phyloP scores from a whole-genome alignment of 2,888 invertebrate genomes.

The Meteorus colon region DNA sequence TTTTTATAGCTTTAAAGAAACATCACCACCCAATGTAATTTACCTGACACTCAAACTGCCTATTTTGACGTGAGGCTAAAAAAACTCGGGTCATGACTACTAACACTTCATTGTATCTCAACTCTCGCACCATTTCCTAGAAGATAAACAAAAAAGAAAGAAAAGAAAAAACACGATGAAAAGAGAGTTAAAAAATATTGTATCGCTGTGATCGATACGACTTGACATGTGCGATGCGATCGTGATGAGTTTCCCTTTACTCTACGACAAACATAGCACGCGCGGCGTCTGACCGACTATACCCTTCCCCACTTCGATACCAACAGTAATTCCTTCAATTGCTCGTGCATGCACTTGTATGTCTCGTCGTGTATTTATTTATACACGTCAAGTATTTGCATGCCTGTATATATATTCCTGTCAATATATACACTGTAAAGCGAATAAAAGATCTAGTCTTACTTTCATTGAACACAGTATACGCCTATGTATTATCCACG shows the following conservation, averaged over 20 bases:
- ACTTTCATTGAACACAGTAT: background rate
- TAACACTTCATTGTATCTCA: no score
- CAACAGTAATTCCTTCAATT: constrained; percentile 15
- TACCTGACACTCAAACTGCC: no score
- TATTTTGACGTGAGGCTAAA: no score
- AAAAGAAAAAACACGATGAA: background rate
- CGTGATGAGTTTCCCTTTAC: background rate
- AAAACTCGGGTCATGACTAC: no score
- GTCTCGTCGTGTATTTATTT: constrained; percentile 1
- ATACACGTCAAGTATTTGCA: background rate
- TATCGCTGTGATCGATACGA: constrained; percentile 15
- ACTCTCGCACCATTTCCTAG: no score
- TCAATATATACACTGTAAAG: background rate
- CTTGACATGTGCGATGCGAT: constrained; percentile 12
- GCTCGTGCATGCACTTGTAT: constrained; percentile 14
- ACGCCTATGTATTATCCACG: background rate
- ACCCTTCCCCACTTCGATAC: constrained; percentile 34
- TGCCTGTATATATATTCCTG: background rate
- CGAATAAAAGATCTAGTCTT: background rate
- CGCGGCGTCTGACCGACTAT: constrained; percentile 31
- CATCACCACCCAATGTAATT: no score
- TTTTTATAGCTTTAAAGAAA: no score
- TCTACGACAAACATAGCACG: background rate
- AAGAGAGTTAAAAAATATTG: background rate
- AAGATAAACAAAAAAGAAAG: background rate